Conservation (phyloP, 1,140 invertebrate species). For the Adelges cooleyi region DNA sequence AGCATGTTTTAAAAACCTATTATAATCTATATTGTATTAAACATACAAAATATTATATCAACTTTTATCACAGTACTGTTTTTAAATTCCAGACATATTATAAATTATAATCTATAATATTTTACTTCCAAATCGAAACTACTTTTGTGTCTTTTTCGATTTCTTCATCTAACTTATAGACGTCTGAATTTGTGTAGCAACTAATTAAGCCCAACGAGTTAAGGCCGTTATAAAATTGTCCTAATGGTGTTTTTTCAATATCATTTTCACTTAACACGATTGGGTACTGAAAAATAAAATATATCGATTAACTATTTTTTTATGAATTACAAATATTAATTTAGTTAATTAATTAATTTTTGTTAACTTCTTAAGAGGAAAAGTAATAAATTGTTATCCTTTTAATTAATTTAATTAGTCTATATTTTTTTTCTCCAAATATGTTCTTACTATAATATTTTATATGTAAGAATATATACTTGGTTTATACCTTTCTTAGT, state of each 20-base stretch:
- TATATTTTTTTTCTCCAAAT: not conserved
- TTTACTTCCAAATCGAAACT: constrained; percentile 68
- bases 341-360: not conserved
- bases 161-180: constrained; percentile 69
- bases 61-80: no score
- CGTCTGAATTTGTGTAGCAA: constrained; percentile 65
- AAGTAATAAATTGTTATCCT: not conserved
- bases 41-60: no score
- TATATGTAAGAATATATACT: no score
- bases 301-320: constrained; percentile 1
- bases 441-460: not conserved
- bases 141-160: constrained; percentile 77
- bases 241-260: constrained; percentile 35
- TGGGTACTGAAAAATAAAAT: constrained; percentile 45
- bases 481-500: constrained; percentile 67
- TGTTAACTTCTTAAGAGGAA: not conserved
- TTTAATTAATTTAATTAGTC: not conserved
- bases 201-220: constrained; percentile 82
- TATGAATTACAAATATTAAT: not conserved
- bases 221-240: constrained; percentile 57
- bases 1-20: no score
- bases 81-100: no score
- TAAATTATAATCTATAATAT: no score
- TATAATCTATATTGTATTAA: no score
- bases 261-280: constrained; percentile 43